A percentile compares a stretch with the other conserved stretches of the same genome.
phyloP scores from a whole-genome alignment of 2,888 invertebrate species.

The Odontomyia ornata region DNA sequence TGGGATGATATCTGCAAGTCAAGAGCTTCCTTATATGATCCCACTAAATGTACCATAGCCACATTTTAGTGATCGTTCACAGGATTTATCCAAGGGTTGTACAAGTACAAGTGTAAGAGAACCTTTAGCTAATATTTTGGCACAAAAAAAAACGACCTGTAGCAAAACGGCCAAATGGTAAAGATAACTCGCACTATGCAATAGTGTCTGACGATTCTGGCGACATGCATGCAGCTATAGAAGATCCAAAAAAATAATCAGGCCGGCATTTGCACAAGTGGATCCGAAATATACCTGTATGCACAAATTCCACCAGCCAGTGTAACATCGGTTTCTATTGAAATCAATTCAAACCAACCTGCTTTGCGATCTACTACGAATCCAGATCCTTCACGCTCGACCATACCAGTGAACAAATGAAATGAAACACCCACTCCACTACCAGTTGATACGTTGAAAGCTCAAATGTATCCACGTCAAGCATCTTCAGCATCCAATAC shows the following conservation, averaged over 20 bases:
- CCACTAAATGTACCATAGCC: conserved; percentile 74
- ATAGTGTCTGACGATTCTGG: conserved; percentile 92
- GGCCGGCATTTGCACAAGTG: conserved; percentile 73
- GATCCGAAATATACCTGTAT: conserved; percentile 88
- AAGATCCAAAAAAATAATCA: conserved; percentile 73
- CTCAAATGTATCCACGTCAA: conserved; percentile 70
- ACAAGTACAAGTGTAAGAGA: conserved; percentile 91
- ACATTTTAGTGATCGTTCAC: conserved; percentile 90
- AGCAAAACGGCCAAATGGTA: conserved; percentile 60
- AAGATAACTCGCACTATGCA: conserved; percentile 80
- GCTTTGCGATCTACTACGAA: conserved; percentile 7
- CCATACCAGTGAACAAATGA: conserved; percentile 45
- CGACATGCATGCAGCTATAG: conserved; percentile 91
- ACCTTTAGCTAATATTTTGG: conserved; percentile 81
- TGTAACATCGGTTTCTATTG: conserved; percentile 61
- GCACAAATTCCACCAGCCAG: conserved; percentile 78
- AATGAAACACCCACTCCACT: conserved; percentile 64
- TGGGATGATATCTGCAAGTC: conserved; percentile 85
- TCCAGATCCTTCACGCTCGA: conserved; percentile 35
- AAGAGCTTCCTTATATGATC: conserved; percentile 89
- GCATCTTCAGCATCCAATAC: conserved; percentile 79
- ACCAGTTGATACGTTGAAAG: conserved; percentile 71
- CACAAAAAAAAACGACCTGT: conserved; percentile 69
- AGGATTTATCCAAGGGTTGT: conserved; percentile 89
- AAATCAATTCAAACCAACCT: conserved; percentile 58